phyloP scores from a whole-genome alignment of 2,113 vertebrate genomes.

The Ciconia stormi region DNA sequence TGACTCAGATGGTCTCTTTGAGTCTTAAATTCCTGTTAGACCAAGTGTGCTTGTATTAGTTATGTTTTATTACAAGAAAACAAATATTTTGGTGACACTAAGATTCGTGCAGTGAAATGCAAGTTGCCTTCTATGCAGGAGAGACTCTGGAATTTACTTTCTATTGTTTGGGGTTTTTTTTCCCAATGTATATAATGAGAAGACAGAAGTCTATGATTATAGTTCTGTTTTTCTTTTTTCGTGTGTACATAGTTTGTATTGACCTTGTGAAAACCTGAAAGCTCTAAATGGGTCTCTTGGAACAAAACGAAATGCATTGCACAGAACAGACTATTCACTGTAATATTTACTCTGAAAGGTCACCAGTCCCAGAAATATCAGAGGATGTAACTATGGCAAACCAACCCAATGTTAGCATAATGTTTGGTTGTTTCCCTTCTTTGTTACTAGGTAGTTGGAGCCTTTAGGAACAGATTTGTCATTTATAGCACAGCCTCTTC shows the following conservation, averaged over 20 bases:
- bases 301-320: background rate
- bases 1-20: background rate
- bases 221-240: background rate
- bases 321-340: background rate
- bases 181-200: background rate
- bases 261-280: background rate
- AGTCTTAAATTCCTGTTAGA: background rate
- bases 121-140: background rate
- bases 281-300: background rate
- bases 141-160: background rate
- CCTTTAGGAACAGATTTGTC: background rate
- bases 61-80: background rate
- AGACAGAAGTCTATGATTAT: background rate
- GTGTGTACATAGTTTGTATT: background rate
- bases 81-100: background rate
- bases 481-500: background rate
- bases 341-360: background rate
- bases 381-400: background rate
- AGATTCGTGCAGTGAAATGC: background rate
- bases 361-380: background rate
- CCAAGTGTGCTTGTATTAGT: background rate
- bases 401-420: background rate
- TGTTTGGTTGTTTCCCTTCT: background rate
- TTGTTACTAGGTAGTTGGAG: background rate
- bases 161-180: accelerated